Base-by-base conservation (phyloP, 92 coral and sea anemone genomes). In the Zoanthus solanderi region DNA sequence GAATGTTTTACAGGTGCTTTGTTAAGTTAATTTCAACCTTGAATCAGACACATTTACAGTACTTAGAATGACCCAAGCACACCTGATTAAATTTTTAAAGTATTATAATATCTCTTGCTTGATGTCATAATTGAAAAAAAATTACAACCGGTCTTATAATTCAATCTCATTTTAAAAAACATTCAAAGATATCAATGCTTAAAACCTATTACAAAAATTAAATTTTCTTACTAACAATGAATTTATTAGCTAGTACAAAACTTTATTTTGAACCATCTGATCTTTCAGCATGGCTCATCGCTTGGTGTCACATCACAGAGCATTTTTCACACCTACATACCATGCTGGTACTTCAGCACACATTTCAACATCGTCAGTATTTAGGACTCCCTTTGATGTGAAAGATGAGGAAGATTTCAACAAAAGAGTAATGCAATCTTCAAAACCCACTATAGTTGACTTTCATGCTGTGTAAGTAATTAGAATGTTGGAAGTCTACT, bases 381-480 rank as follows among this genome's bases (percentile, higher is more conserved):
- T 63, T 67, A 88, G 98, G 75, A 82, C 77, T 52, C 94, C 96
- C 13, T 97, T 92, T 91, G 96, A 97, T 68, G 95, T 97, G 67
- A 94, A 94, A 54, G 93, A 94, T 60, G 90, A 87, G 76, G 94
- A 92, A 18, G 99, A 97, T 69, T 97, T 97, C 83, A 69, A 85
- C 34, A 90, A 92, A 71, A 95, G 91, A 90, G 99, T 97, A n/a
- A 77, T 97, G 72, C 72, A 93, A 79, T 89, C 99, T 16, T 44
- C 92, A 46, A 97, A 94, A 60, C 99, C 99, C 69, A 91, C 91
- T n/a, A 84, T 97, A 74, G 99, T 97, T 78, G 99, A 97, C 89
- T 97, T 97, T 78, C 97, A 97, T 92, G 99, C 99, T 46, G 87
- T 88, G 99, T 97, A 90, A 82, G 95, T 82, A 37, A 37, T 12